Base-by-base conservation (phyloP, 2,797 vertebrate species). In the Neosilurus hyrtlii region DNA sequence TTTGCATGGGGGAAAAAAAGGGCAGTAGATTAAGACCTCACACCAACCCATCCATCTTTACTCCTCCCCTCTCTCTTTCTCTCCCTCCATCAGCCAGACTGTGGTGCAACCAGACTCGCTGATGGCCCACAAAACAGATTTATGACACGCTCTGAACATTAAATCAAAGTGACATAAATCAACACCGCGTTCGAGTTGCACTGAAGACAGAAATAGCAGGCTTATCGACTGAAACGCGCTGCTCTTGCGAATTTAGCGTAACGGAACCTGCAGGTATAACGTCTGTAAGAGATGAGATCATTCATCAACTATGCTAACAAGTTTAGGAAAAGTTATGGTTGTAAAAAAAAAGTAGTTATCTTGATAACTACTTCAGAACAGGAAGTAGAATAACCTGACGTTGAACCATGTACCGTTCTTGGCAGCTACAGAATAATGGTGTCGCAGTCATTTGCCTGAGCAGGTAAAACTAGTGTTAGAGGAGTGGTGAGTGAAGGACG, bases 401-500 rank as follows among this genome's bases (percentile, higher is more conserved):
- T 87, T 67, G 87, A 92, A 90, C 89, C 91, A 91, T 86, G 49
- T 92, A 90, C 77, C 12, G 90, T 87, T 92, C 86, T 81, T 89
- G 83, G 80, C 84, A 82, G 54, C 83, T 73, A 91, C 89, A 92
- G 92, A 93, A 90, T 89, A 90, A 93, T 24, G 81, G 90, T 87
- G 82, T 82, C 86, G 93, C 93, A 88, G 83, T 92, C 93, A 91
- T 92, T 91, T 49, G 56, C 87, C 12, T 16, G 88, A 86, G 90
- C 88, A 94, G 92, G 93, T 91, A 91, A 85, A 89, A 89, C 67
- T 37, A 84, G 82, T 37, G 81, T 81, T 89, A 88, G 89, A 88
- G 86, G 68, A 82, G 88, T 22, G 88, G 92, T 88, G 90, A 90
- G 82, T 68, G 80, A 59, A 70, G 26, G 65, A 43, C 43, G 4